A percentile compares a stretch with the other conserved stretches of the same genome.
Conservation (phyloP, 2,888 invertebrate genomes). For the Eristalis intricaria region DNA sequence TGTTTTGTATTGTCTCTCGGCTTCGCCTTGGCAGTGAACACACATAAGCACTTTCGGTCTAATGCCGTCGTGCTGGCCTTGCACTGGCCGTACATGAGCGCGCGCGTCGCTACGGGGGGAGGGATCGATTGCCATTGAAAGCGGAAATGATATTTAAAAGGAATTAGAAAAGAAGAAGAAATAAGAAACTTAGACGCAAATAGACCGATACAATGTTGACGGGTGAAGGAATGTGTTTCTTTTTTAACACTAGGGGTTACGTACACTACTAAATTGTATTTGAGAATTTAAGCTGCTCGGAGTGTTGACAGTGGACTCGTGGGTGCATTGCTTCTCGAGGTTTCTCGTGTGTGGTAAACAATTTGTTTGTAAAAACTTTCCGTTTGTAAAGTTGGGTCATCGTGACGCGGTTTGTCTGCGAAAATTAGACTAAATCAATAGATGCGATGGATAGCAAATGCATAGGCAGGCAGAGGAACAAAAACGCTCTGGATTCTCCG, state of each 20-base stretch:
- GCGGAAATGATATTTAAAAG: slow-evolving; percentile 24
- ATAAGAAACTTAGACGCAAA: slow-evolving; percentile 18
- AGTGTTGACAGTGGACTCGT: neutral
- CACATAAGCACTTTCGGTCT: neutral
- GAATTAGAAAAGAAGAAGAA: slow-evolving; percentile 13
- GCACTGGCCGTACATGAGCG: slow-evolving; percentile 6
- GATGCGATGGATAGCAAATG: too few relatives aligned
- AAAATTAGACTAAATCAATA: too few relatives aligned
- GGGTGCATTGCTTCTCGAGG: neutral
- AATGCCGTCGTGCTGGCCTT: slow-evolving; percentile 4
- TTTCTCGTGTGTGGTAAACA: neutral
- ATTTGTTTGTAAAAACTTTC: too few relatives aligned
- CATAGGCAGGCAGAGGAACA: too few relatives aligned
- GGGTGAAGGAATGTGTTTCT: neutral
- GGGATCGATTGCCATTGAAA: slow-evolving; percentile 20
- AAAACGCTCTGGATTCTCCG: too few relatives aligned
- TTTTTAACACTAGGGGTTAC: neutral
- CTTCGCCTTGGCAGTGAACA: slow-evolving; percentile 43
- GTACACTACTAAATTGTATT: neutral
- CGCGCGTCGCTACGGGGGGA: neutral
- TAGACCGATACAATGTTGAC: neutral
- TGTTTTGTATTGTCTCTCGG: slow-evolving; percentile 4
- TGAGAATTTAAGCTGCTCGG: neutral
- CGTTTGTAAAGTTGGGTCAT: too few relatives aligned
- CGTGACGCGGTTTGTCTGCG: too few relatives aligned